These are phyloP conservation scores for Clangula hyemalis DNA, from an alignment of 2,797 vertebrate genomes.

Conservation along the genomic window DNA sequence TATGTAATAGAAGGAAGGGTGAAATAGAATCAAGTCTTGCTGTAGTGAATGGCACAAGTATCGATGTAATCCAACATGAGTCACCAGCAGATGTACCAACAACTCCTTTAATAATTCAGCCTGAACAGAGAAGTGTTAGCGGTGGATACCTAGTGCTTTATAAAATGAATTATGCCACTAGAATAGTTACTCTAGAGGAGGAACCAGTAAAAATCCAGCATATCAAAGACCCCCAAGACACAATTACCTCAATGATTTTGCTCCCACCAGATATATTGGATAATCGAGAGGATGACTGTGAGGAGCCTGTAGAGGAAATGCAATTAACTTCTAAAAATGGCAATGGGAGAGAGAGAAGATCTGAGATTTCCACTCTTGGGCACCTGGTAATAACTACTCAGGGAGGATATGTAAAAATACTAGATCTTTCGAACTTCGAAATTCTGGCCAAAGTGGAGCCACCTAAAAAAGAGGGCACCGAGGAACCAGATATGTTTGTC, in stretches of 20 bases:
- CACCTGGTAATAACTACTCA: constrained; percentile 98
- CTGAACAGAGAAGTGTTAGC: constrained; percentile 83
- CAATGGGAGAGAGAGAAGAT: constrained; percentile 84
- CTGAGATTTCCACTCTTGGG: constrained; percentile 87
- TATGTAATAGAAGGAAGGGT: constrained; percentile 91
- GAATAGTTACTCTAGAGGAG: constrained; percentile 96
- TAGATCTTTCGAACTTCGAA: constrained; percentile 96
- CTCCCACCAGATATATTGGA: constrained; percentile 96
- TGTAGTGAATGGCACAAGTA: constrained; percentile 82
- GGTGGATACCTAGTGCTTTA: constrained; percentile 96
- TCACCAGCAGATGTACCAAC: constrained; percentile 83
- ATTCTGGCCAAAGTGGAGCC: constrained; percentile 97
- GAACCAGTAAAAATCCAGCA: constrained; percentile 96
- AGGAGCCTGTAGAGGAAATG: constrained; percentile 90
- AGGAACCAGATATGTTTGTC: constrained; percentile 94
- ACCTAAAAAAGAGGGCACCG: constrained; percentile 91
- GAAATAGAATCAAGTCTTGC: constrained; percentile 84
- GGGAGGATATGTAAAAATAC: constrained; percentile 95
- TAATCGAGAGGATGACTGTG: constrained; percentile 93
- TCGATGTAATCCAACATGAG: constrained; percentile 84
- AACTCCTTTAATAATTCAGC: constrained; percentile 84
- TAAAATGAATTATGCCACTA: constrained; percentile 97
- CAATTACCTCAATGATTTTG: constrained; percentile 95
- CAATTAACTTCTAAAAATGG: constrained; percentile 84
- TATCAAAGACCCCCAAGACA: constrained; percentile 95